A percentile compares a stretch with the other conserved stretches of the same genome.
Conservation (phyloP, 2,113 vertebrate species). For the Propithecus coquereli region DNA sequence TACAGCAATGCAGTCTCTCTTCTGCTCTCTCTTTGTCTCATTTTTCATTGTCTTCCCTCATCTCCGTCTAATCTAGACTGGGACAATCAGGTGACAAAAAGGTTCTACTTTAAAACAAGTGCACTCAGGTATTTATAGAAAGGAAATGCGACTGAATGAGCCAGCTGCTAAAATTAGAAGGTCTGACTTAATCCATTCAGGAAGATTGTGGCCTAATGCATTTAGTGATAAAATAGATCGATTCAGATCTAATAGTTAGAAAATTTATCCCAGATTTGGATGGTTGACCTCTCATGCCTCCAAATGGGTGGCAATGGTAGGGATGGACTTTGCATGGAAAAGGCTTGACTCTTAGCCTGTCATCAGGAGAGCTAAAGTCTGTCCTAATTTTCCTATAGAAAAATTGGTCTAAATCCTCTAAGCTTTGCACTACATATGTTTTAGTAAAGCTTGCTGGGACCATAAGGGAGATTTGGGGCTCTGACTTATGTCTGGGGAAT, state of each 20-base stretch:
- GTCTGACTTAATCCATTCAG: conserved; percentile 61
- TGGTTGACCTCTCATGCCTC: background rate
- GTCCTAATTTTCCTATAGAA: conserved; percentile 4
- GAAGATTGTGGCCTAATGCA: conserved; percentile 49
- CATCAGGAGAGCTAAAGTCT: background rate
- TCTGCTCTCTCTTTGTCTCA: background rate
- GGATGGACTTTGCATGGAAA: background rate
- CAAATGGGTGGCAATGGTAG: background rate
- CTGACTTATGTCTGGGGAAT: background rate
- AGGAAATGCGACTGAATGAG: conserved; percentile 70
- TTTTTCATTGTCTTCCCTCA: background rate
- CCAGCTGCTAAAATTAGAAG: conserved; percentile 75
- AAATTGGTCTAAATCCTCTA: background rate
- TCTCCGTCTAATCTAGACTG: conserved; percentile 51
- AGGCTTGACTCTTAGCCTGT: background rate
- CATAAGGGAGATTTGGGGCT: background rate
- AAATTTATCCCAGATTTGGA: background rate
- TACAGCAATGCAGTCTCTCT: background rate
- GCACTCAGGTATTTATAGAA: conserved; percentile 77
- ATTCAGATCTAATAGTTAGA: conserved; percentile 60
- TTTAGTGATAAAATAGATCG: conserved; percentile 74
- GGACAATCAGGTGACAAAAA: conserved; percentile 73
- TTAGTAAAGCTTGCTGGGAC: background rate
- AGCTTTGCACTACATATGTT: background rate
- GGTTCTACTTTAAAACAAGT: conserved; percentile 61